Percentiles rank a stretch among this genome's conserved stretches.
Evolutionary conservation across 1,140 invertebrate species (phyloP).

Genomic region (Drosophila bocki): DNA sequence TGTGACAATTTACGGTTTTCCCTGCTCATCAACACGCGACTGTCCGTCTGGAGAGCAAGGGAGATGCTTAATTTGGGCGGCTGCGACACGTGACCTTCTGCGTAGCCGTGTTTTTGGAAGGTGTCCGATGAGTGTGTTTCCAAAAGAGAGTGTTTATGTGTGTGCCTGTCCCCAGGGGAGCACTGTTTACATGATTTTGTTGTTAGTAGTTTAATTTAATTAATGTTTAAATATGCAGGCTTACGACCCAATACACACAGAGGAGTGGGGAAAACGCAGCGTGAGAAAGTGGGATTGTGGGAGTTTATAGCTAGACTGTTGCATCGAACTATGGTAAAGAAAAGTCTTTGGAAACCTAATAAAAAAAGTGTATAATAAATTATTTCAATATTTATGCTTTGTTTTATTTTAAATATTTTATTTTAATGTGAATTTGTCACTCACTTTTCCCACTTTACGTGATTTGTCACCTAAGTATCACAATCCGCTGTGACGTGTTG

Average conservation of each 20-base stretch:
- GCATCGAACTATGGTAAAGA: too few relatives aligned
- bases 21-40: slow-evolving; percentile 77
- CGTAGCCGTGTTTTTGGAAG: slow-evolving; percentile 35
- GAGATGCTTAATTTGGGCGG: slow-evolving; percentile 73
- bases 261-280: slow-evolving; percentile 9
- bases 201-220: slow-evolving; percentile 79
- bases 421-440: neutral
- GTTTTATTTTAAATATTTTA: neutral
- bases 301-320: too few relatives aligned
- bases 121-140: slow-evolving; percentile 41
- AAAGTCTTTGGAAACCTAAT: too few relatives aligned
- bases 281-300: slow-evolving; percentile 43
- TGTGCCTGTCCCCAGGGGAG: slow-evolving; percentile 36
- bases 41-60: slow-evolving; percentile 16
- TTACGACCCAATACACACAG: slow-evolving; percentile 10
- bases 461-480: neutral
- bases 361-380: too few relatives aligned
- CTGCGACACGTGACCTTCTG: slow-evolving; percentile 63
- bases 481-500: neutral
- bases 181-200: slow-evolving; percentile 73
- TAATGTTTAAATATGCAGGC: slow-evolving; percentile 71
- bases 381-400: neutral
- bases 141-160: slow-evolving; percentile 31
- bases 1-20: slow-evolving; percentile 78
- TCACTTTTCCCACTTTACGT: neutral